Evolutionary conservation across 2,888 invertebrate species (phyloP).

Genomic region (Anorthoa munda): DNA sequence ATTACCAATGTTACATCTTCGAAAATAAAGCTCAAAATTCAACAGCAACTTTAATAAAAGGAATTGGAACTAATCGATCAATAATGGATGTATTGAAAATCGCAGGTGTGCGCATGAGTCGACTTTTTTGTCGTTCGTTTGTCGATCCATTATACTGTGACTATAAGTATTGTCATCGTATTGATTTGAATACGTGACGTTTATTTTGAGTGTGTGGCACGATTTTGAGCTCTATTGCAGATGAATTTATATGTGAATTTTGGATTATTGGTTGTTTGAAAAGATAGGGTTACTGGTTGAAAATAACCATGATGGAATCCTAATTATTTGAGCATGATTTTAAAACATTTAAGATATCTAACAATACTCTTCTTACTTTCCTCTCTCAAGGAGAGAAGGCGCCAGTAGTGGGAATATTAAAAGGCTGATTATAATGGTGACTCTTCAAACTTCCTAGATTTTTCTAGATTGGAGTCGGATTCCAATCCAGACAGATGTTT

Average conservation of each 20-base stretch:
- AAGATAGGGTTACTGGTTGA: slow-evolving; percentile 11
- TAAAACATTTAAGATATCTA: neutral
- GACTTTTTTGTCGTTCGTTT: slow-evolving; percentile 79
- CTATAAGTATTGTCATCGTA: slow-evolving; percentile 76
- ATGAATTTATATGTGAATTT: neutral
- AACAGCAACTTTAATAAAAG: slow-evolving; percentile 13
- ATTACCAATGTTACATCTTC: neutral
- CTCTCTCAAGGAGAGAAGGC: too few relatives aligned
- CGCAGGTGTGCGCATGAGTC: slow-evolving; percentile 89
- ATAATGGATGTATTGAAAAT: slow-evolving; percentile 85
- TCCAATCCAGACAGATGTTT: too few relatives aligned
- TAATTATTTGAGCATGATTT: slow-evolving; percentile 10
- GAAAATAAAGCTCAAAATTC: slow-evolving; percentile 47
- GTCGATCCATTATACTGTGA: slow-evolving; percentile 70
- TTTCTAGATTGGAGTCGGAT: too few relatives aligned
- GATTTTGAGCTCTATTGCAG: slow-evolving; percentile 41
- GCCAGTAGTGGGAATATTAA: too few relatives aligned
- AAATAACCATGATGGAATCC: slow-evolving; percentile 15
- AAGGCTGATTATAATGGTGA: too few relatives aligned
- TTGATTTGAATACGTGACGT: slow-evolving; percentile 59
- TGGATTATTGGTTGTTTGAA: neutral
- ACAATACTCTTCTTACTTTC: too few relatives aligned
- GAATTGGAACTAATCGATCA: slow-evolving; percentile 84
- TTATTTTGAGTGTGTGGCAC: slow-evolving; percentile 12
- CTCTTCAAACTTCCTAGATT: too few relatives aligned